Evolutionary conservation across 1,140 invertebrate genomes (phyloP).

Genomic region (Diuraphis noxia): DNA sequence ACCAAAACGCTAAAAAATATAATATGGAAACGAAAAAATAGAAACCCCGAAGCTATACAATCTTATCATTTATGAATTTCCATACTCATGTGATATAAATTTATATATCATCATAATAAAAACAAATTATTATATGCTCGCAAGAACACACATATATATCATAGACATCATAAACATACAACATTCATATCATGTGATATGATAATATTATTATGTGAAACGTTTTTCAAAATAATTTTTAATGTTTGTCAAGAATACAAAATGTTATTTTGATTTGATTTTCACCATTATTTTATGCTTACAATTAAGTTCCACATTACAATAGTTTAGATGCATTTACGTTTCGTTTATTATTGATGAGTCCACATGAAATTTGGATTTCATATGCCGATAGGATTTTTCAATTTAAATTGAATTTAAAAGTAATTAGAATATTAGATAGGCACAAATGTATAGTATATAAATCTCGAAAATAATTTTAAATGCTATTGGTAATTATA

Average conservation of each 20-base stretch:
- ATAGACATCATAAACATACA: not conserved
- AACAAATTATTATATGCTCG: conserved; percentile 9
- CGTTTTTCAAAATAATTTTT: not conserved
- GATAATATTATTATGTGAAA: not conserved
- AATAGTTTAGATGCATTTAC: not conserved
- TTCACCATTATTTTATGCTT: not conserved
- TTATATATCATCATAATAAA: not conserved
- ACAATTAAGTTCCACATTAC: not conserved
- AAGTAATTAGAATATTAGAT: too few species aligned
- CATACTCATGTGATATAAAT: not conserved
- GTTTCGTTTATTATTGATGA: not conserved
- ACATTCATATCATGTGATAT: not conserved
- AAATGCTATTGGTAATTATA: too few species aligned
- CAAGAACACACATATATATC: not conserved
- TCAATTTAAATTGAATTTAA: not conserved
- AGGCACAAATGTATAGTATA: not conserved
- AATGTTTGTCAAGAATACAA: not conserved
- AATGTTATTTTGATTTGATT: not conserved
- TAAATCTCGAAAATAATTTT: not conserved
- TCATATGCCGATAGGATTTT: not conserved
- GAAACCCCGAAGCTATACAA: not conserved
- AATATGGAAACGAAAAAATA: not conserved
- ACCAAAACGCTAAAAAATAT: not conserved
- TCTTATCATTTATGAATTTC: not conserved
- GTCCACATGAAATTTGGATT: not conserved